These are phyloP conservation scores for Hylaea fasciaria DNA, from an alignment of 2,888 invertebrate genomes.

Conservation along the genomic window DNA sequence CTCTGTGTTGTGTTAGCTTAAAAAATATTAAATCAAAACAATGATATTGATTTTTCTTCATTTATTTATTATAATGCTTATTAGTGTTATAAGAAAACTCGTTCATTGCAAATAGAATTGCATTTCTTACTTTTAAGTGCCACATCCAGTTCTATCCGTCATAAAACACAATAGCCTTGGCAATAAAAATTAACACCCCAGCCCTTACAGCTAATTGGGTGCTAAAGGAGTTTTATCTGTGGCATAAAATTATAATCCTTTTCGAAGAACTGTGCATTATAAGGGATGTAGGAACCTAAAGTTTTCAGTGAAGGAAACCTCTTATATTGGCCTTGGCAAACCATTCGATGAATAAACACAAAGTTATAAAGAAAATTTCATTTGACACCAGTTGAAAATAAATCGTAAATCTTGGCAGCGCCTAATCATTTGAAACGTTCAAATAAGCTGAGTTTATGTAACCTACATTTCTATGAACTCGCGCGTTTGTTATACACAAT, in stretches of 20 bases:
- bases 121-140: neutral
- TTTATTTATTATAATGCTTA: no score
- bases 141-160: slow-evolving; percentile 2
- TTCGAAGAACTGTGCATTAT: neutral
- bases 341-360: no score
- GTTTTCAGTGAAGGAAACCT: no score
- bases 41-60: no score
- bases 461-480: slow-evolving; percentile 47
- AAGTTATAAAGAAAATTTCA: no score
- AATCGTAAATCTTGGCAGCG: slow-evolving; percentile 4
- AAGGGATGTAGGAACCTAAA: neutral
- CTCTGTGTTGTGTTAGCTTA: no score
- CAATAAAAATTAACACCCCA: slow-evolving; percentile 41
- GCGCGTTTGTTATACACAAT: slow-evolving; percentile 38
- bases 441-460: slow-evolving; percentile 43
- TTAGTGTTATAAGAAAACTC: no score
- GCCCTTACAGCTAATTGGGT: slow-evolving; percentile 39
- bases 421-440: slow-evolving; percentile 38
- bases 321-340: no score
- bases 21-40: no score
- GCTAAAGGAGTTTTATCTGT: slow-evolving; percentile 37
- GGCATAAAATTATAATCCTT: slow-evolving; percentile 32
- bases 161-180: slow-evolving; percentile 13
- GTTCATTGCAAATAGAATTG: neutral
- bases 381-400: no score